Evolutionary conservation across 1,140 invertebrate species (phyloP).

Genomic region (Grapholita molesta): DNA sequence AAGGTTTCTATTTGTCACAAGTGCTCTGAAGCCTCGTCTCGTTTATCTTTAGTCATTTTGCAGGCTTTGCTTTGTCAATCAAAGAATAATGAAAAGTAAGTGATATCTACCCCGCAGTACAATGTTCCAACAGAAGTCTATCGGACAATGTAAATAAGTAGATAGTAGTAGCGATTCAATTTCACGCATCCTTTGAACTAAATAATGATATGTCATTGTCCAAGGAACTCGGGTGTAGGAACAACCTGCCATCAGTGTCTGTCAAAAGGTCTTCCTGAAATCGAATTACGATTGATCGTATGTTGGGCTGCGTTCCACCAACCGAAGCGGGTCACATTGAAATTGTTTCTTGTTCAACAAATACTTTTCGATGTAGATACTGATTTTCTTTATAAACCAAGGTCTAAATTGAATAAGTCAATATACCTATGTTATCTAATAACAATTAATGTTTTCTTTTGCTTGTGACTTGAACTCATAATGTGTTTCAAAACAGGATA

Average conservation of each 20-base stretch:
- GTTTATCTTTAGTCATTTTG: too few species aligned
- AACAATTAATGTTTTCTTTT: background rate
- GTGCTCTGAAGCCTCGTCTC: background rate
- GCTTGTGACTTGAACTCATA: background rate
- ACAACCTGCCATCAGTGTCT: constrained; percentile 5
- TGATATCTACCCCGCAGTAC: background rate
- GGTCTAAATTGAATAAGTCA: background rate
- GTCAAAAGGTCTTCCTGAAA: constrained; percentile 18
- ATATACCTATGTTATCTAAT: background rate
- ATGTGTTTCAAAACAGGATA: background rate
- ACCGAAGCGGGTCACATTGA: background rate
- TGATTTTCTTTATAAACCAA: background rate
- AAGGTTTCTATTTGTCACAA: background rate
- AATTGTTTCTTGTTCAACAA: background rate
- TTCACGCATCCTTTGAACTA: constrained; percentile 20
- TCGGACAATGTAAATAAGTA: constrained; percentile 2
- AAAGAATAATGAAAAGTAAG: constrained; percentile 12
- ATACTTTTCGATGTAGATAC: background rate
- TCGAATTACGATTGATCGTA: constrained; percentile 14
- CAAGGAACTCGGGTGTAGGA: background rate
- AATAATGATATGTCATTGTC: constrained; percentile 21
- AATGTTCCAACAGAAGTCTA: background rate
- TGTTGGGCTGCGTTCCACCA: constrained; percentile 1
- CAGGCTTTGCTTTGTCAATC: too few species aligned
- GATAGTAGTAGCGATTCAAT: constrained; percentile 19